Conservation (phyloP, 2,888 invertebrate genomes). For the Agrochola litura region DNA sequence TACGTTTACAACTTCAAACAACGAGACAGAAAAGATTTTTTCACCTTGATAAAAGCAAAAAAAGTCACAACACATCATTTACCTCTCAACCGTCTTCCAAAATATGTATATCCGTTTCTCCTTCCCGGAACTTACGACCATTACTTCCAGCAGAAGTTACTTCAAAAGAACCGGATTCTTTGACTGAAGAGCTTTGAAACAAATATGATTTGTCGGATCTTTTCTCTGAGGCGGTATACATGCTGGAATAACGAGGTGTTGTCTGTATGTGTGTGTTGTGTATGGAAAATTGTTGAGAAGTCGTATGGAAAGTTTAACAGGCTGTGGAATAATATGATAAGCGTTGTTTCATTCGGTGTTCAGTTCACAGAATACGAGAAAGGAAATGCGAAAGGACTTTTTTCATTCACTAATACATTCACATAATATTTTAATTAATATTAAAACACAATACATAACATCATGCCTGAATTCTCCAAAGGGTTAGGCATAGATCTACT, state of each 20-base stretch:
- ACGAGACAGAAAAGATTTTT: background rate
- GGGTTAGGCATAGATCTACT: too few species aligned
- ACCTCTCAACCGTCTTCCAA: background rate
- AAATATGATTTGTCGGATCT: conserved; percentile 52
- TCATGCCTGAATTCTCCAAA: too few species aligned
- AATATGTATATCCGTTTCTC: conserved; percentile 22
- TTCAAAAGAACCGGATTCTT: conserved; percentile 48
- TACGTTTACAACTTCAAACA: background rate
- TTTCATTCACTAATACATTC: too few species aligned
- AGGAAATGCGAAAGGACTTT: background rate
- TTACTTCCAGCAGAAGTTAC: conserved; percentile 38
- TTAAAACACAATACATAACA: too few species aligned
- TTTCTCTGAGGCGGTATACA: background rate
- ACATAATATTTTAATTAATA: too few species aligned
- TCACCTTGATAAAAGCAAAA: background rate
- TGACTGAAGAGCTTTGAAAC: conserved; percentile 49
- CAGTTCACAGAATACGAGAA: background rate
- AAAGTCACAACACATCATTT: background rate
- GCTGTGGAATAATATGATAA: conserved; percentile 12
- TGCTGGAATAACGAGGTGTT: conserved; percentile 37
- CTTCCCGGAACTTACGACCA: conserved; percentile 19
- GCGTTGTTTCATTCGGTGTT: background rate
- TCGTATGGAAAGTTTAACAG: conserved; percentile 12
- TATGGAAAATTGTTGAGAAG: conserved; percentile 14
- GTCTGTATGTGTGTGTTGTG: background rate